phyloP scores from a whole-genome alignment of 2,797 vertebrate species.

The Karalla daura region DNA sequence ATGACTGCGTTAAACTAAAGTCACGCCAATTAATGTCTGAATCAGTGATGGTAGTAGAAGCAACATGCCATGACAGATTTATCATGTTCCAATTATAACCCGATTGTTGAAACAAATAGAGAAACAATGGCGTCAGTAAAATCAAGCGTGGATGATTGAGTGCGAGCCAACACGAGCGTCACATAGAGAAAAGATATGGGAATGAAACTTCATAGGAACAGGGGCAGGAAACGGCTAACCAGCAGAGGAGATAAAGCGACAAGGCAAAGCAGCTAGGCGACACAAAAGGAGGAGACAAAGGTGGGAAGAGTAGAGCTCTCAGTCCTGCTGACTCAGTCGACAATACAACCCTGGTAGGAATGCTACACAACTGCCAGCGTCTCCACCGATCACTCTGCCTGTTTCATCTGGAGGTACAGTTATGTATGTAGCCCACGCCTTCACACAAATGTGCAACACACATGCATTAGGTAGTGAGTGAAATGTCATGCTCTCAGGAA shows the following conservation, averaged over 20 bases:
- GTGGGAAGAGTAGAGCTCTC: constrained; percentile 11
- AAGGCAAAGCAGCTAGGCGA: constrained; percentile 6
- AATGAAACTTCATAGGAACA: constrained; percentile 21
- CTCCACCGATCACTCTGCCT: constrained; percentile 37
- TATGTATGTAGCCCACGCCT: constrained; percentile 9
- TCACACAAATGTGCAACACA: not conserved
- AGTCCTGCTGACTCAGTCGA: constrained; percentile 24
- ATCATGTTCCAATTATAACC: constrained; percentile 35
- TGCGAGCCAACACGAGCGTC: not conserved
- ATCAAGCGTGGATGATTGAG: constrained; percentile 40
- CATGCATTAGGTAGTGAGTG: constrained; percentile 23
- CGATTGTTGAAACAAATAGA: constrained; percentile 26
- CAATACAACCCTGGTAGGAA: constrained; percentile 31
- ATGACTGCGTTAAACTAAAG: constrained; percentile 24
- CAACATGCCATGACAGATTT: constrained; percentile 22
- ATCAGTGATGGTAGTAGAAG: constrained; percentile 20
- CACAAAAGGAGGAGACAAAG: constrained; percentile 18
- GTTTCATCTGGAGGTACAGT: constrained; percentile 16
- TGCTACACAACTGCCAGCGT: constrained; percentile 33
- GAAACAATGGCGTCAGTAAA: constrained; percentile 46
- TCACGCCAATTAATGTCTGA: constrained; percentile 28
- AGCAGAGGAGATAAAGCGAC: constrained; percentile 15
- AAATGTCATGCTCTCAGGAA: constrained; percentile 57
- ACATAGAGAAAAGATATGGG: constrained; percentile 8
- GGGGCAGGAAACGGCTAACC: not conserved